Percentiles rank a stretch among this genome's conserved stretches.
Conservation (phyloP, 2,888 invertebrate species). For the Branchinecta sandiegonensis region DNA sequence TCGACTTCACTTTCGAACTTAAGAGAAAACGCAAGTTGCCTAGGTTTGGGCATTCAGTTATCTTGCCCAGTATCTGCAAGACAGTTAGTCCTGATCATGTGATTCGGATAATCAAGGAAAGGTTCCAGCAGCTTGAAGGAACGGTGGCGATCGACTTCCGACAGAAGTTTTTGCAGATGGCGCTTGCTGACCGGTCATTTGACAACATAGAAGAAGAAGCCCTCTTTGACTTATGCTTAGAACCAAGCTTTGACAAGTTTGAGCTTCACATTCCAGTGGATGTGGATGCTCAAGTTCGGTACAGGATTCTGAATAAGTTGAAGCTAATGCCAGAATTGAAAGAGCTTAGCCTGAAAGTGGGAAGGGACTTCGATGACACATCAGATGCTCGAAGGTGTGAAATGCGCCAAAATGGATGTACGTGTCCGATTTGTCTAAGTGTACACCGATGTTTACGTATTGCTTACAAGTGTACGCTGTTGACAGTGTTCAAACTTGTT, state of each 20-base stretch:
- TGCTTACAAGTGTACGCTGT: neutral
- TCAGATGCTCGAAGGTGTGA: neutral
- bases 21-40: neutral
- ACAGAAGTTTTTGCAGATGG: neutral
- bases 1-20: neutral
- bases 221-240: neutral
- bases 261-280: neutral
- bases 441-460: conserved; percentile 1
- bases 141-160: neutral
- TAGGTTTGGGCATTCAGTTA: neutral
- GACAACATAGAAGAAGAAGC: neutral
- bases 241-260: neutral
- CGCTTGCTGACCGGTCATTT: neutral
- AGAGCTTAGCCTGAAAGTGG: conserved; percentile 5
- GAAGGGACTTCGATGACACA: conserved; percentile 3
- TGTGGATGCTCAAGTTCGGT: neutral
- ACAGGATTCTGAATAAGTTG: neutral
- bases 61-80: neutral
- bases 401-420: neutral
- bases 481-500: neutral
- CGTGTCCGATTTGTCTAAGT: neutral
- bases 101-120: neutral
- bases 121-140: neutral
- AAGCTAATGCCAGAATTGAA: neutral
- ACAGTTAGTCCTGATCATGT: neutral